Conservation (phyloP, 2,888 invertebrate species). For the Brachyptera risi region DNA sequence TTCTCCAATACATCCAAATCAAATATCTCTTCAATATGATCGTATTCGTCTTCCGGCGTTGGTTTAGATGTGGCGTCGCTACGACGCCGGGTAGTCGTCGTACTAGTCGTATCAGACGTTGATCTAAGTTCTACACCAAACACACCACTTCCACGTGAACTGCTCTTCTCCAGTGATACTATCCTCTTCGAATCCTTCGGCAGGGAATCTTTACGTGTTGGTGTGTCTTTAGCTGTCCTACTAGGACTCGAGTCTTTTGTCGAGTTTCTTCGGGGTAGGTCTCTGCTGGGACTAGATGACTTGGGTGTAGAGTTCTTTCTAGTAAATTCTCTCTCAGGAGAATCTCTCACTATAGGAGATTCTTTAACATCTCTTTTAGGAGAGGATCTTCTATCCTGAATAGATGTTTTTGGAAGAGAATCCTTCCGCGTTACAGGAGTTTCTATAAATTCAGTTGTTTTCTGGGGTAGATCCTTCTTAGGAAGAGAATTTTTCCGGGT, state of each 20-base stretch:
- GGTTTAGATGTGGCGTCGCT: constrained; percentile 37
- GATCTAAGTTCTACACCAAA: constrained; percentile 28
- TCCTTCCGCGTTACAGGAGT: constrained; percentile 2
- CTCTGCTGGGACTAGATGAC: constrained; percentile 2
- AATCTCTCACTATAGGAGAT: not conserved
- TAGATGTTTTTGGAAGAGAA: not conserved
- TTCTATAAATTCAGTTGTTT: too few species aligned
- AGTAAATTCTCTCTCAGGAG: not conserved
- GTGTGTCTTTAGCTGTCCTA: not conserved
- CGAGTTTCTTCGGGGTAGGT: not conserved
- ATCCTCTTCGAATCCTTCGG: constrained; percentile 31
- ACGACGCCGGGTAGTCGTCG: constrained; percentile 41
- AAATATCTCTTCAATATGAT: constrained; percentile 67
- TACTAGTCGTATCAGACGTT: constrained; percentile 51
- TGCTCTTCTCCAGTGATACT: constrained; percentile 12
- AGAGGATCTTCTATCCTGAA: constrained; percentile 3
- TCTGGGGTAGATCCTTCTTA: not conserved
- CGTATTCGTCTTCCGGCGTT: constrained; percentile 45
- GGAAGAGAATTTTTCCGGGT: not conserved
- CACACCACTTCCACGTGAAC: constrained; percentile 19
- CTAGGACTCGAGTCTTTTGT: not conserved
- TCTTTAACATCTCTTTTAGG: constrained; percentile 4
- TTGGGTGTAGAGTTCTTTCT: constrained; percentile 12
- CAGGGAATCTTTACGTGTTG: constrained; percentile 21
- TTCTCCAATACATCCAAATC: constrained; percentile 66